Evolutionary conservation across 1,140 invertebrate genomes (phyloP).

Genomic region (Bombus terrestris): DNA sequence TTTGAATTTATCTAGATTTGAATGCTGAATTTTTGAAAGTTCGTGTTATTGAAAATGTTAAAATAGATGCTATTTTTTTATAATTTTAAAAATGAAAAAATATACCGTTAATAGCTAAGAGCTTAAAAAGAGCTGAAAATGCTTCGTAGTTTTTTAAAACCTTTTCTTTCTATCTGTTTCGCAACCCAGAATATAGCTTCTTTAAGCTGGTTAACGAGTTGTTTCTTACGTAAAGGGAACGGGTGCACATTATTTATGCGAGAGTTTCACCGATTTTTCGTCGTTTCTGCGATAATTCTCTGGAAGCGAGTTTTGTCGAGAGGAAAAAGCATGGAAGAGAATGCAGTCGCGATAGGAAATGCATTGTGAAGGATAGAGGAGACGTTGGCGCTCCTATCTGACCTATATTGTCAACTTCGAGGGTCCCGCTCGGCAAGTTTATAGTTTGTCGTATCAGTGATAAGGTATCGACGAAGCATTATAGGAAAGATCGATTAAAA

Average conservation of each 20-base stretch:
- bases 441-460: constrained; percentile 1
- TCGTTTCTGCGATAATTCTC: constrained; percentile 15
- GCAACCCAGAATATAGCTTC: too few relatives aligned
- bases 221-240: neutral
- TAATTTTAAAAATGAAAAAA: neutral
- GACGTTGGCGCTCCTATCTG: constrained; percentile 1
- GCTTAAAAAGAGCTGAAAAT: neutral
- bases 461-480: neutral
- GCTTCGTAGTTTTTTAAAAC: neutral
- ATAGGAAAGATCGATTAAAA: neutral
- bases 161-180: neutral
- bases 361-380: constrained; percentile 13
- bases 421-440: neutral
- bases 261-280: neutral
- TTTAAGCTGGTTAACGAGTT: neutral
- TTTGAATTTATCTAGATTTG: too few relatives aligned
- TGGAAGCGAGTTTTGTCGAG: neutral
- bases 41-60: neutral
- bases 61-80: neutral
- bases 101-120: neutral
- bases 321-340: constrained; percentile 8
- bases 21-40: neutral
- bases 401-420: constrained; percentile 14
- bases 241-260: neutral
- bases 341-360: constrained; percentile 22